Evolutionary conservation across 2,888 invertebrate genomes (phyloP).

Genomic region (Mesorhabditis sp.): DNA sequence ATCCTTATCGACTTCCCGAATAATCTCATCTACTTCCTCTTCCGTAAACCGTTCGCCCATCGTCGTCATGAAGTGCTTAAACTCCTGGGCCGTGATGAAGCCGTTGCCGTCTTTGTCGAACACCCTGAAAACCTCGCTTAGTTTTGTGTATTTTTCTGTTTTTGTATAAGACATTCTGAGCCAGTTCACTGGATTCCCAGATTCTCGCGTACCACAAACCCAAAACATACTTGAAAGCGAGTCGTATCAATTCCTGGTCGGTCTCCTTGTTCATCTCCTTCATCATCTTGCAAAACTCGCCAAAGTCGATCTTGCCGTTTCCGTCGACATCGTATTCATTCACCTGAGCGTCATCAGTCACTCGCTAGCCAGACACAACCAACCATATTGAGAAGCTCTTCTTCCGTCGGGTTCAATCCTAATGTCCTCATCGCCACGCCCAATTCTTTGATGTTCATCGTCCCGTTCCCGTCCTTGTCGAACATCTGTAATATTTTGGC

Average conservation of each 20-base stretch:
- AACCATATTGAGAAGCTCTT: slow-evolving; percentile 54
- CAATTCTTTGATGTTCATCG: slow-evolving; percentile 58
- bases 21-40: slow-evolving; percentile 58
- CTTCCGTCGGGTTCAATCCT: slow-evolving; percentile 58
- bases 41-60: slow-evolving; percentile 55
- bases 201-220: not conserved
- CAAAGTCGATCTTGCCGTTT: slow-evolving; percentile 58
- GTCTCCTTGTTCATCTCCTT: slow-evolving; percentile 59
- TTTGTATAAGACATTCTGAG: not conserved
- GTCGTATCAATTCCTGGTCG: slow-evolving; percentile 57
- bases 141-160: not conserved
- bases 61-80: slow-evolving; percentile 58
- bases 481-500: slow-evolving; percentile 41
- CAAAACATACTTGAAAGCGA: slow-evolving; percentile 55
- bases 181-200: not conserved
- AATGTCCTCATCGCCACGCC: slow-evolving; percentile 58
- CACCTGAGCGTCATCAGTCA: slow-evolving; percentile 17
- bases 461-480: slow-evolving; percentile 58
- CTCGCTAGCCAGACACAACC: slow-evolving; percentile 17
- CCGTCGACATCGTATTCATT: slow-evolving; percentile 58
- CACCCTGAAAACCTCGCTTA: slow-evolving; percentile 36
- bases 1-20: slow-evolving; percentile 57
- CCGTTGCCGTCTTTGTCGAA: slow-evolving; percentile 59
- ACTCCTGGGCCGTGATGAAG: slow-evolving; percentile 58
- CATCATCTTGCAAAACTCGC: slow-evolving; percentile 58